Evolutionary conservation across 1,140 invertebrate species (phyloP).

Genomic region (Diorhabda carinulata): DNA sequence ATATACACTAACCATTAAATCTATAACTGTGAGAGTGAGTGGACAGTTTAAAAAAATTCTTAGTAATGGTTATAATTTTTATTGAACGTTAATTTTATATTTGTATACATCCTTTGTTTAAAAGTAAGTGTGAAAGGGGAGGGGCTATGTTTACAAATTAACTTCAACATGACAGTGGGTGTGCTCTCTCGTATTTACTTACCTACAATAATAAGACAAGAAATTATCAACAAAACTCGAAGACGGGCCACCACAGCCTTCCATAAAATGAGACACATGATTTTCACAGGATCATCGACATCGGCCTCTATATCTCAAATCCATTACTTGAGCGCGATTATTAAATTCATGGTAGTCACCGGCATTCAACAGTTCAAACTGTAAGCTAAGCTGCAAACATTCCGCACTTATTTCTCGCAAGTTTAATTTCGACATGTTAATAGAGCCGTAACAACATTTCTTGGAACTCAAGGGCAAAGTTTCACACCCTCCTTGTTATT

Average conservation of each 20-base stretch:
- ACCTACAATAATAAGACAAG: constrained; percentile 41
- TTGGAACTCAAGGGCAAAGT: constrained; percentile 18
- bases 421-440: constrained; percentile 9
- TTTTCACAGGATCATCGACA: constrained; percentile 40
- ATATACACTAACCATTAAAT: too few species aligned
- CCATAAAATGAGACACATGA: constrained; percentile 37
- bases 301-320: constrained; percentile 36
- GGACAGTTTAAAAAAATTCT: too few species aligned
- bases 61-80: too few species aligned
- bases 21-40: too few species aligned
- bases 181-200: constrained; percentile 33
- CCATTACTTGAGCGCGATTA: constrained; percentile 35
- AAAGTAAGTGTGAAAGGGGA: constrained; percentile 35
- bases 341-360: not conserved
- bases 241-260: constrained; percentile 30
- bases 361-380: constrained; percentile 12
- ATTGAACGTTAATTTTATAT: too few species aligned
- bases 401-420: constrained; percentile 21
- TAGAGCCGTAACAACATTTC: constrained; percentile 6
- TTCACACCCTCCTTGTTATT: constrained; percentile 38
- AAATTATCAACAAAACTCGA: constrained; percentile 34
- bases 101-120: constrained; percentile 37
- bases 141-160: constrained; percentile 47
- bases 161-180: constrained; percentile 38
- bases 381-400: constrained; percentile 1